phyloP scores from a whole-genome alignment of 2,113 vertebrate species.

The Cricetomys ansorgei region DNA sequence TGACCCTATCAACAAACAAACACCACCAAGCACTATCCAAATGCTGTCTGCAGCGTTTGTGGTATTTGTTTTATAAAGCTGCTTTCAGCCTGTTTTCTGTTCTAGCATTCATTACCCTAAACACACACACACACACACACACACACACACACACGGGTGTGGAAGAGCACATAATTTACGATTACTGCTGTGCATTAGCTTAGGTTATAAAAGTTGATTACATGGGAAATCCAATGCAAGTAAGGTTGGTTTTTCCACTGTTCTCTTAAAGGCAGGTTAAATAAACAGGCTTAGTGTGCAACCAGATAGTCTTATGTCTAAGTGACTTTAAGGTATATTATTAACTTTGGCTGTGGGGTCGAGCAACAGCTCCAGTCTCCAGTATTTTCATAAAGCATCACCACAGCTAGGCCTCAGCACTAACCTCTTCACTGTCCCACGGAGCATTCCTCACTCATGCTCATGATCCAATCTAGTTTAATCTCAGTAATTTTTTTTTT shows the following conservation, averaged over 20 bases:
- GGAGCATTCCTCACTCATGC: background rate
- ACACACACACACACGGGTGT: background rate
- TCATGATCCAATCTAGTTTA: background rate
- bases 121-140: background rate
- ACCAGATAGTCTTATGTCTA: background rate
- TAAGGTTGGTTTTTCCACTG: background rate
- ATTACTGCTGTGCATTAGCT: background rate
- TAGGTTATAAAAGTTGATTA: background rate
- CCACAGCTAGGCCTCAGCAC: background rate
- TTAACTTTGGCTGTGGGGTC: background rate
- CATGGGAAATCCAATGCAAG: background rate
- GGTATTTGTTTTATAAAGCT: background rate
- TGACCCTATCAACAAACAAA: background rate
- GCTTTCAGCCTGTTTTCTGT: background rate
- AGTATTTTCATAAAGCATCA: background rate
- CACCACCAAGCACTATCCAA: background rate
- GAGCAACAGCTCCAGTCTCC: background rate
- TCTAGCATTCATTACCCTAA: background rate
- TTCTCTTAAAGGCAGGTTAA: background rate
- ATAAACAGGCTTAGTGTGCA: background rate
- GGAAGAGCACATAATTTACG: background rate
- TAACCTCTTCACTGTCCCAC: background rate
- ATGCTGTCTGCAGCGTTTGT: background rate
- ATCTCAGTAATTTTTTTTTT: background rate
- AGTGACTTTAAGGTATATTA: background rate